Percentiles rank a stretch among this genome's conserved stretches.
Evolutionary conservation across 1,140 invertebrate species (phyloP).

Genomic region (Lordiphosa mommai): DNA sequence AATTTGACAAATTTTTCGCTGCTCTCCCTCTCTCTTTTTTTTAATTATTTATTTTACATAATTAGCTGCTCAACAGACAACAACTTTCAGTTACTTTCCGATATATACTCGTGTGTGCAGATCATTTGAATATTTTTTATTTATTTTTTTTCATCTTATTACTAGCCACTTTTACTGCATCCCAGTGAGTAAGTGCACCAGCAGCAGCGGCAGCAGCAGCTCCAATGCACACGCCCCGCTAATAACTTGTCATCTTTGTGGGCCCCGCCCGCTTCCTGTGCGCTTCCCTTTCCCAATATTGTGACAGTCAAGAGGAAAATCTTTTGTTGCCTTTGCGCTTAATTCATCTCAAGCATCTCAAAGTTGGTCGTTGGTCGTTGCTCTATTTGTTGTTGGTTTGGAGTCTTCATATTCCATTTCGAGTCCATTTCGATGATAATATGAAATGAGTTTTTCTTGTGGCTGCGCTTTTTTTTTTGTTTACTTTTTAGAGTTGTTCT

Average conservation of each 20-base stretch:
- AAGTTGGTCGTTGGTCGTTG: conserved; percentile 48
- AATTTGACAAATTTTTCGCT: conserved; percentile 42
- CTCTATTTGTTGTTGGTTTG: conserved; percentile 11
- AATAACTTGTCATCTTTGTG: conserved; percentile 66
- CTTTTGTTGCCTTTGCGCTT: conserved; percentile 54
- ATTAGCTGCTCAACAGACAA: conserved; percentile 22
- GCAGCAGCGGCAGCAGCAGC: no score
- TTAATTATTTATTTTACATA: conserved; percentile 43
- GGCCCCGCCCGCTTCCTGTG: conserved; percentile 13
- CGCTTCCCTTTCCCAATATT: conserved; percentile 32
- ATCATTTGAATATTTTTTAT: background rate
- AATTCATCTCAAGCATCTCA: conserved; percentile 54
- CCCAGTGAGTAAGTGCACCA: no score
- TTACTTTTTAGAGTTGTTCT: conserved; percentile 45
- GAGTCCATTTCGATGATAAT: conserved; percentile 47
- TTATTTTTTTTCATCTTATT: background rate
- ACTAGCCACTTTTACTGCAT: background rate
- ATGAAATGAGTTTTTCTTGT: conserved; percentile 35
- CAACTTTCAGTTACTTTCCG: no score
- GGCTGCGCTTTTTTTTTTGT: conserved; percentile 69
- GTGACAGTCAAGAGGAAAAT: conserved; percentile 56
- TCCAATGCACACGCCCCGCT: conserved; percentile 28
- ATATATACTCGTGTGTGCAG: background rate
- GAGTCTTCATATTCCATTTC: conserved; percentile 42
- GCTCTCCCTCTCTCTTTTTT: background rate